Base-by-base conservation (phyloP, 2,888 invertebrate species). In the Mythimna pallens region DNA sequence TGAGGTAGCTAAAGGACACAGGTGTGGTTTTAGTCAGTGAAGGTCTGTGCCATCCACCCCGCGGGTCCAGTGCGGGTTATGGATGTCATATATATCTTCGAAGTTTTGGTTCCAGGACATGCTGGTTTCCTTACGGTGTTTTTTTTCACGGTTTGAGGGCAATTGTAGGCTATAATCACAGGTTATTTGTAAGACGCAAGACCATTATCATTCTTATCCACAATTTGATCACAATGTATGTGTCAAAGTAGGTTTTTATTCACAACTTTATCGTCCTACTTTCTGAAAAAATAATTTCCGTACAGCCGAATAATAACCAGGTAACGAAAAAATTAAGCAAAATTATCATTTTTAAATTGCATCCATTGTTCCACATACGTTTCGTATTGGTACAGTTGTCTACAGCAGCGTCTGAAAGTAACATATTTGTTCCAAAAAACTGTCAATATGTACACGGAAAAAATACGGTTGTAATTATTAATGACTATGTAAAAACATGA, bases 311-410 rank as follows among this genome's bases (percentile, higher is more conserved):
- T 14, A 67, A 57, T 1, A 30, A 63, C 62, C 54, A 76, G 76
- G 79, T 75, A 83, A 47, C 47, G 17, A 54, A 8, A 25, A 58
- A n/a, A 47, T 25, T 62, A 10, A 64, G 67, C 65, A 20, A 76
- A 66, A 82, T 67, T 40, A 8, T 50, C 8, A 43, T 43, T 20
- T 57, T 65, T 70, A 62, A 66, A 79, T 75, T 78, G 78, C 70
- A 83, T 50, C 47, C 25, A 74, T 78, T 81, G 81, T 74, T 22
- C 47, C 22, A 76, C 61, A 72, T 70, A 78, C 25, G 57, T 50
- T 82, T 84, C 67, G 73, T 87, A 76, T 87, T 86, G 54, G 69
- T 58, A 74, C 86, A 86, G 80, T 58, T 86, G 85, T 36, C 10
- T 10, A 30, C 57, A 52, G 50, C 59, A 59, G 57, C 12, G 30